Evolutionary conservation across 2,797 vertebrate species (phyloP).

Genomic region (Garrulus glandarius): DNA sequence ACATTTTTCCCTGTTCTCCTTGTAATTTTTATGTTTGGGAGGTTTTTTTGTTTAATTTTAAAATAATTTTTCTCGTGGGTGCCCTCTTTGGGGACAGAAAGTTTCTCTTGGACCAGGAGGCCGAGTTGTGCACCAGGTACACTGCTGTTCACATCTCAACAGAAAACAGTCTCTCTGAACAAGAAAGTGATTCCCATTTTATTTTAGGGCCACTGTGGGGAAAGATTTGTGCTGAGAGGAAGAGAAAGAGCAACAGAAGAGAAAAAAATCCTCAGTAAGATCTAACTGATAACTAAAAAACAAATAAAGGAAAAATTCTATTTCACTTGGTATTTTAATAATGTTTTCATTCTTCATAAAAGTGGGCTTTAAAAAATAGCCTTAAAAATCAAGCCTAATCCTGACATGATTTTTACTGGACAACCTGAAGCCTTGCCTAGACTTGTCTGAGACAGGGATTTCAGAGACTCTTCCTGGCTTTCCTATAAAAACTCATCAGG

Average conservation of each 20-base stretch:
- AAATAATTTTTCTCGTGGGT: neutral
- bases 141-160: neutral
- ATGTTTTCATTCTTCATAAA: conserved; percentile 13
- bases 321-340: conserved; percentile 11
- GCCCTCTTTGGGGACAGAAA: neutral
- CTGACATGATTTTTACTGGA: conserved; percentile 48
- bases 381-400: conserved; percentile 29
- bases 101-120: neutral
- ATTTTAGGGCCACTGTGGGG: neutral
- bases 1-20: neutral
- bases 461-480: conserved; percentile 45
- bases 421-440: conserved; percentile 39
- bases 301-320: neutral
- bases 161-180: neutral
- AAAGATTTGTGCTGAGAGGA: neutral
- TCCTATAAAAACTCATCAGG: neutral
- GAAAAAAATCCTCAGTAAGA: neutral
- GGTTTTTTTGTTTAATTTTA: neutral
- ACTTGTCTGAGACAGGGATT: conserved; percentile 66
- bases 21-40: neutral
- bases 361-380: neutral
- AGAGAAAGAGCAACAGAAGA: neutral
- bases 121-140: neutral
- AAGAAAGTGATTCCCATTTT: neutral
- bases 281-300: neutral